phyloP scores from a whole-genome alignment of 2,113 vertebrate genomes.

The Vanacampus margaritifer region DNA sequence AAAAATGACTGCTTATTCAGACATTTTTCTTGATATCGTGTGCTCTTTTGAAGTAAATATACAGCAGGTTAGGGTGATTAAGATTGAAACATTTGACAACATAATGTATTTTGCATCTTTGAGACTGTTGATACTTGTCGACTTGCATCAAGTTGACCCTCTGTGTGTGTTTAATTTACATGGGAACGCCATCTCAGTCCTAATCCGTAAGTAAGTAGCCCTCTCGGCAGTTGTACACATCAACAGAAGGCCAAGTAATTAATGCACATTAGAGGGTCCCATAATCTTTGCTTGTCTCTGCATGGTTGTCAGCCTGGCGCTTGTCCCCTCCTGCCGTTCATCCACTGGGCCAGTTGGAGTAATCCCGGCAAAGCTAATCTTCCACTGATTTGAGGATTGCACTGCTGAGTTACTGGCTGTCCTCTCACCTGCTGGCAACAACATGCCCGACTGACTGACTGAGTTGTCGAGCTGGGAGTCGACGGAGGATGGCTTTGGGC shows the following conservation, averaged over 20 bases:
- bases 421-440: slow-evolving; percentile 35
- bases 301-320: slow-evolving; percentile 33
- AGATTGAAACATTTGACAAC: neutral
- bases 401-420: slow-evolving; percentile 26
- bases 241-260: slow-evolving; percentile 56
- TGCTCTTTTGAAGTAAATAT: too few species aligned
- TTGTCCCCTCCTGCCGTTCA: slow-evolving; percentile 20
- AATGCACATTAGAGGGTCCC: slow-evolving; percentile 45
- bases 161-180: slow-evolving; percentile 27
- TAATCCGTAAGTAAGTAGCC: slow-evolving; percentile 11
- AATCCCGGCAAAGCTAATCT: slow-evolving; percentile 47
- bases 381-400: slow-evolving; percentile 46
- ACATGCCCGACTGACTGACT: slow-evolving; percentile 26
- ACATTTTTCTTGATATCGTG: too few species aligned
- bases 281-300: slow-evolving; percentile 50
- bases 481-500: slow-evolving; percentile 47
- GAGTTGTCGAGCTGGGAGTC: slow-evolving; percentile 10
- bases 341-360: slow-evolving; percentile 38
- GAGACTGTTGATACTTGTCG: neutral
- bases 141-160: neutral
- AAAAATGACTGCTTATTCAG: too few species aligned
- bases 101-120: neutral
- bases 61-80: too few species aligned
- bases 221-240: slow-evolving; percentile 13
- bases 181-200: neutral